A percentile compares a stretch with the other conserved stretches of the same genome.
Conservation (phyloP, 1,140 invertebrate genomes). For the Bombus confusus region DNA sequence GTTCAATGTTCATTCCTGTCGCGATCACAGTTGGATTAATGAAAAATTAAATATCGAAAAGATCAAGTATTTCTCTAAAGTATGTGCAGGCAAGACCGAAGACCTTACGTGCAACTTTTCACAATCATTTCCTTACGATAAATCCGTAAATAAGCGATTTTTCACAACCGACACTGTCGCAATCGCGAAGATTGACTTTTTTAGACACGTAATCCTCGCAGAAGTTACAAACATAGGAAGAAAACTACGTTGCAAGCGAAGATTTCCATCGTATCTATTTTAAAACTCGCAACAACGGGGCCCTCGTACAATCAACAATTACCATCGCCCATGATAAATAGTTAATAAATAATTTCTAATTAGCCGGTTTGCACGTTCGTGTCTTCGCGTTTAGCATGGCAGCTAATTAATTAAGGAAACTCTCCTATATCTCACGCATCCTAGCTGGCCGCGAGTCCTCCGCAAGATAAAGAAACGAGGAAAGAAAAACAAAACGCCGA, state of each 20-base stretch:
- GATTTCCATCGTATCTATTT: neutral
- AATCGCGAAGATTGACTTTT: neutral
- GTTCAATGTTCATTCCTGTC: too few relatives aligned
- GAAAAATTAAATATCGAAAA: neutral
- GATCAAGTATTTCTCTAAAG: neutral
- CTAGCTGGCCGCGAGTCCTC: neutral
- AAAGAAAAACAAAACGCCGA: too few relatives aligned
- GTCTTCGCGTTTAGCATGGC: slow-evolving; percentile 27
- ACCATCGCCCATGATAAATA: neutral
- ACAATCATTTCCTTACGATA: neutral
- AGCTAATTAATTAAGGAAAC: slow-evolving; percentile 43
- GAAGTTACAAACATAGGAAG: neutral
- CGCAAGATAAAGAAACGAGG: neutral
- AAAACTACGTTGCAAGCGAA: neutral
- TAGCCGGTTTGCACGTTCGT: neutral
- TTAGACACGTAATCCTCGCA: neutral
- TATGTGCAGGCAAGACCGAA: neutral
- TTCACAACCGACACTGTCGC: neutral
- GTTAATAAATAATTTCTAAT: slow-evolving; percentile 11
- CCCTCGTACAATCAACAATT: neutral
- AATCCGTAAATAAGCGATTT: neutral
- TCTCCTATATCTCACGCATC: slow-evolving; percentile 35
- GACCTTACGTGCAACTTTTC: neutral
- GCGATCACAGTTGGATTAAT: neutral
- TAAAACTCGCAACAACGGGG: too few relatives aligned